Evolutionary conservation across 1,140 invertebrate species (phyloP).

Genomic region (Drosophila asahinai): DNA sequence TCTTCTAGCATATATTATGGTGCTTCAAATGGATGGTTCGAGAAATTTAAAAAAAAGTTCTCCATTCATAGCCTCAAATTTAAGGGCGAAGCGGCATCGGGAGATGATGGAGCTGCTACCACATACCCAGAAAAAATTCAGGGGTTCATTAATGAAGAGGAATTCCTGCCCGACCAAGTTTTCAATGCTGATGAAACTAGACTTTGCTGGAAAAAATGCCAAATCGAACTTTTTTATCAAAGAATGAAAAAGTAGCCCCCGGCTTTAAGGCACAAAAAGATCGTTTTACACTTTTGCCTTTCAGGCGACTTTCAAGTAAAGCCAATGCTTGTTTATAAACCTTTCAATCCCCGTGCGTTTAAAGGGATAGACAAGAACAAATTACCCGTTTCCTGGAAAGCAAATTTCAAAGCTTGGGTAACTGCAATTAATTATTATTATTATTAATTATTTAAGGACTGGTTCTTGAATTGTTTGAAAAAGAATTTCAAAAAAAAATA

Average conservation of each 20-base stretch:
- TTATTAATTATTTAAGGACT: conserved; percentile 69
- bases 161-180: conserved; percentile 7
- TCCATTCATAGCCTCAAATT: conserved; percentile 1
- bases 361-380: conserved; percentile 77
- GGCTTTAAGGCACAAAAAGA: conserved; percentile 10
- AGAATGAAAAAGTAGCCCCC: conserved; percentile 15
- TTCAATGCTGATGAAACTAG: conserved; percentile 7
- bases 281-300: background rate
- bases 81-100: conserved; percentile 3
- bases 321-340: conserved; percentile 70
- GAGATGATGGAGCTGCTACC: too few relatives aligned
- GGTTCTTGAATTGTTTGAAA: conserved; percentile 69
- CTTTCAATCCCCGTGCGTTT: conserved; percentile 83
- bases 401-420: conserved; percentile 51
- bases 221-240: conserved; percentile 8
- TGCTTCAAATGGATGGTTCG: conserved; percentile 39
- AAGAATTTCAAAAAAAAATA: conserved; percentile 61
- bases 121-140: conserved; percentile 1
- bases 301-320: too few relatives aligned
- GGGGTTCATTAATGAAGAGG: conserved; percentile 2
- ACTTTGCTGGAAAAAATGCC: background rate
- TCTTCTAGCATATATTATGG: conserved; percentile 29
- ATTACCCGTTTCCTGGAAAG: conserved; percentile 73
- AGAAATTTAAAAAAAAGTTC: conserved; percentile 24
- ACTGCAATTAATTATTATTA: conserved; percentile 40